A percentile compares a stretch with the other conserved stretches of the same genome.
Conservation (phyloP, 2,888 invertebrate genomes). For the Hoplodrina ambigua region DNA sequence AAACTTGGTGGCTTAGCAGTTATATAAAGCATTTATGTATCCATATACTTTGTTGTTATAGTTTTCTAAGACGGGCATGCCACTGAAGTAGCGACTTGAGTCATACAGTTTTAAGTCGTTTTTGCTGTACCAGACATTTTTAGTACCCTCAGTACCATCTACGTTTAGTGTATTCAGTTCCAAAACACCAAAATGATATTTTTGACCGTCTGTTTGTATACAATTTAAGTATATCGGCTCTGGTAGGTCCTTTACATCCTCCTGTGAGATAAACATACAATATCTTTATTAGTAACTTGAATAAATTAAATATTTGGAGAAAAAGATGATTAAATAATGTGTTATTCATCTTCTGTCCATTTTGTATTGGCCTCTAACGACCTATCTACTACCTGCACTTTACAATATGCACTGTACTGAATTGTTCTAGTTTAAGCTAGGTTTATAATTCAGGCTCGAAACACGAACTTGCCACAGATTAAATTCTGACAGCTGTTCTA, state of each 20-base stretch:
- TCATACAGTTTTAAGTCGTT: slow-evolving; percentile 92
- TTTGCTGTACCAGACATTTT: slow-evolving; percentile 95
- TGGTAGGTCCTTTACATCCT: slow-evolving; percentile 91
- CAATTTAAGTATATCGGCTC: slow-evolving; percentile 95
- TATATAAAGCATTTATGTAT: slow-evolving; percentile 95
- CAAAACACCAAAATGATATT: slow-evolving; percentile 95
- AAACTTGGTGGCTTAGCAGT: slow-evolving; percentile 85
- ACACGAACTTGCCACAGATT: background rate
- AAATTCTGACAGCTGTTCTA: background rate
- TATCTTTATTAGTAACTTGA: slow-evolving; percentile 51
- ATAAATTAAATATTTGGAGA: slow-evolving; percentile 46
- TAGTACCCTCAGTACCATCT: slow-evolving; percentile 88
- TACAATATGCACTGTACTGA: background rate
- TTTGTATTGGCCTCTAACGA: slow-evolving; percentile 3
- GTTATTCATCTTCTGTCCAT: slow-evolving; percentile 41
- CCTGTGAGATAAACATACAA: slow-evolving; percentile 79
- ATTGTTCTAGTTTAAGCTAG: background rate
- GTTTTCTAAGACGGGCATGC: slow-evolving; percentile 92
- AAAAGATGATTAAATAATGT: slow-evolving; percentile 45
- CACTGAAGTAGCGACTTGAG: slow-evolving; percentile 91
- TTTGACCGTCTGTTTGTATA: slow-evolving; percentile 94
- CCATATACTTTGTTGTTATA: slow-evolving; percentile 95
- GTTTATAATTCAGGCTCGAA: slow-evolving; percentile 11
- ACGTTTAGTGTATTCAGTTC: slow-evolving; percentile 96
- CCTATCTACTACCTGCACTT: background rate